phyloP scores from a whole-genome alignment of 2,888 invertebrate species.

The Apamea epomidion region DNA sequence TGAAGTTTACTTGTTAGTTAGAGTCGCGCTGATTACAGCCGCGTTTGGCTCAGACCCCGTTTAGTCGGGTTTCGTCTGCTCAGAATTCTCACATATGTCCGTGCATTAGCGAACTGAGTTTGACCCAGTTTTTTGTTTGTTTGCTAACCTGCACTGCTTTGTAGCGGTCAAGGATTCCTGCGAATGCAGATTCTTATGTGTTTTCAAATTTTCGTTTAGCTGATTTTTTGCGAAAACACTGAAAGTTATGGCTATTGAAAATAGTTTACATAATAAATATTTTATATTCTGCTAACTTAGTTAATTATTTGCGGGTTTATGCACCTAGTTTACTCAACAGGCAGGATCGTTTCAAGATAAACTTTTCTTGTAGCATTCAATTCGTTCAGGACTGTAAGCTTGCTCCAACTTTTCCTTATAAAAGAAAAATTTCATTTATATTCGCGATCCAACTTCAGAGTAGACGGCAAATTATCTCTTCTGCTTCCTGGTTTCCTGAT shows the following conservation, averaged over 20 bases:
- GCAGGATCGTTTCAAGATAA: slow-evolving; percentile 18
- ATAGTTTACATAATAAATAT: slow-evolving; percentile 1
- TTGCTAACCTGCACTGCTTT: slow-evolving; percentile 48
- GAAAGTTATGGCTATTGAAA: slow-evolving; percentile 7
- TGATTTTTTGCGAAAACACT: not conserved
- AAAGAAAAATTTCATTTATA: slow-evolving; percentile 40
- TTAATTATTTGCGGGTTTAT: slow-evolving; percentile 8
- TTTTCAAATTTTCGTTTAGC: slow-evolving; percentile 12
- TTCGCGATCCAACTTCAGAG: slow-evolving; percentile 33
- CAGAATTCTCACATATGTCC: slow-evolving; percentile 27
- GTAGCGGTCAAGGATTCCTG: slow-evolving; percentile 62
- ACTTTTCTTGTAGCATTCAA: slow-evolving; percentile 51
- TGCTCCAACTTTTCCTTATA: slow-evolving; percentile 40
- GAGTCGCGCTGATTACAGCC: slow-evolving; percentile 34
- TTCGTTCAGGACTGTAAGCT: slow-evolving; percentile 37
- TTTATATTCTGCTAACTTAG: slow-evolving; percentile 5
- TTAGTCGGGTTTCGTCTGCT: slow-evolving; percentile 29
- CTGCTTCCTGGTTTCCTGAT: slow-evolving; percentile 30
- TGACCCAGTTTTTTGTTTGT: slow-evolving; percentile 62
- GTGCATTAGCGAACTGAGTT: slow-evolving; percentile 45
- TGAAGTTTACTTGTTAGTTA: slow-evolving; percentile 29
- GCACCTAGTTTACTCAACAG: slow-evolving; percentile 40
- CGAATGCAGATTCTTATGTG: slow-evolving; percentile 29
- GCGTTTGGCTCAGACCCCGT: slow-evolving; percentile 28
- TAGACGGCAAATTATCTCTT: slow-evolving; percentile 37